phyloP scores from a whole-genome alignment of 2,888 invertebrate genomes.

The Orthosia gothica region DNA sequence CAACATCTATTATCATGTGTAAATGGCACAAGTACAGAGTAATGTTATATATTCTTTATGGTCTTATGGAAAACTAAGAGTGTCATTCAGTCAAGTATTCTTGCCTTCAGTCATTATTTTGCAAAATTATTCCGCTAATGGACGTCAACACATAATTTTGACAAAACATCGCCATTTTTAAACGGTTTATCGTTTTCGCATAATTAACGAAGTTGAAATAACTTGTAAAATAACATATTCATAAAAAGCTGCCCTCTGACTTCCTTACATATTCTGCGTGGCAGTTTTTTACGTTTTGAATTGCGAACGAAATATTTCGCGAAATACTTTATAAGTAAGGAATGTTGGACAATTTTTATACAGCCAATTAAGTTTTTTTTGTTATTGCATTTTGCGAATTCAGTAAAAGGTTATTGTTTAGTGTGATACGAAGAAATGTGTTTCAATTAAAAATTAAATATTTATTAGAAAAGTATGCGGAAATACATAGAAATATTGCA shows the following conservation, averaged over 20 bases:
- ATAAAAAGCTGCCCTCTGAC: slow-evolving; percentile 49
- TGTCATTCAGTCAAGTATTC: slow-evolving; percentile 20
- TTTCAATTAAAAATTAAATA: slow-evolving; percentile 16
- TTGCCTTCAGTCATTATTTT: not conserved
- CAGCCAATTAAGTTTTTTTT: slow-evolving; percentile 56
- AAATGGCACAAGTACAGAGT: slow-evolving; percentile 21
- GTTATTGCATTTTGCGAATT: slow-evolving; percentile 24
- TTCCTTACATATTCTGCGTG: slow-evolving; percentile 53
- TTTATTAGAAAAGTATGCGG: not conserved
- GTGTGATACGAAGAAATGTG: not conserved
- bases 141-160: slow-evolving; percentile 21
- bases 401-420: slow-evolving; percentile 27
- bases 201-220: slow-evolving; percentile 57
- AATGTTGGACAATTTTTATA: slow-evolving; percentile 57
- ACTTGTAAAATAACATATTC: slow-evolving; percentile 47
- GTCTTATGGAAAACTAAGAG: slow-evolving; percentile 33
- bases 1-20: slow-evolving; percentile 51
- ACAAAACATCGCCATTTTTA: slow-evolving; percentile 40
- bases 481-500: not conserved
- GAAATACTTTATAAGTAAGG: slow-evolving; percentile 58
- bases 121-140: slow-evolving; percentile 19
- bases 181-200: slow-evolving; percentile 45
- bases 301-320: slow-evolving; percentile 57
- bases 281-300: slow-evolving; percentile 54
- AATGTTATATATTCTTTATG: slow-evolving; percentile 14